Conservation (phyloP, 2,888 invertebrate genomes). For the Calliopum simillimum region DNA sequence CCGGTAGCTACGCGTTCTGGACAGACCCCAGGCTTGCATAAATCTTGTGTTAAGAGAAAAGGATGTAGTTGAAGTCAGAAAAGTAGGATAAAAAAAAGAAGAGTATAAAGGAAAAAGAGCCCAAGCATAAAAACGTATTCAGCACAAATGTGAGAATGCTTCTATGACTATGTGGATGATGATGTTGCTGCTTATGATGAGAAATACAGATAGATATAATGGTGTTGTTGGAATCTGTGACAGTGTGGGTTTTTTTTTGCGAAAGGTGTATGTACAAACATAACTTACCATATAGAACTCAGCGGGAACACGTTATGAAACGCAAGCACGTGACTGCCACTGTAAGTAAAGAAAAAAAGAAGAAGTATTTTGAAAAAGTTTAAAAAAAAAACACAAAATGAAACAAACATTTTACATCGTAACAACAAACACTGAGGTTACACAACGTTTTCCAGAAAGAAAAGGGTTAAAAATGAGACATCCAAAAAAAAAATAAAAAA, state of each 20-base stretch:
- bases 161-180: too few relatives aligned
- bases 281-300: constrained; percentile 12
- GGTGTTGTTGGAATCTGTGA: too few relatives aligned
- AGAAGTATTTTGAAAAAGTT: background rate
- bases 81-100: background rate
- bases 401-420: background rate
- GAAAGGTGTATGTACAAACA: background rate
- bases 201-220: too few relatives aligned
- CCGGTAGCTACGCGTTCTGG: background rate
- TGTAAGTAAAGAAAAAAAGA: constrained; percentile 11
- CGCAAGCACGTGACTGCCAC: constrained; percentile 24
- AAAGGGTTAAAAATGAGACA: constrained; percentile 5
- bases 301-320: constrained; percentile 12
- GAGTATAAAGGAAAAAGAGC: background rate
- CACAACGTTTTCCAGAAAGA: background rate
- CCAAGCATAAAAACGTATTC: background rate
- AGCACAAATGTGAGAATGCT: too few relatives aligned
- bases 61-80: background rate
- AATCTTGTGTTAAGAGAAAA: constrained; percentile 19
- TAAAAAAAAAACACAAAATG: too few relatives aligned
- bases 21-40: constrained; percentile 10
- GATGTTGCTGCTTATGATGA: too few relatives aligned
- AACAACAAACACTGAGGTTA: constrained; percentile 8
- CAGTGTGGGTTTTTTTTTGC: too few relatives aligned
- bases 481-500: background rate